Percentiles rank a stretch among this genome's conserved stretches.
Evolutionary conservation across 2,888 invertebrate species (phyloP).

Genomic region (Drosophila merina): DNA sequence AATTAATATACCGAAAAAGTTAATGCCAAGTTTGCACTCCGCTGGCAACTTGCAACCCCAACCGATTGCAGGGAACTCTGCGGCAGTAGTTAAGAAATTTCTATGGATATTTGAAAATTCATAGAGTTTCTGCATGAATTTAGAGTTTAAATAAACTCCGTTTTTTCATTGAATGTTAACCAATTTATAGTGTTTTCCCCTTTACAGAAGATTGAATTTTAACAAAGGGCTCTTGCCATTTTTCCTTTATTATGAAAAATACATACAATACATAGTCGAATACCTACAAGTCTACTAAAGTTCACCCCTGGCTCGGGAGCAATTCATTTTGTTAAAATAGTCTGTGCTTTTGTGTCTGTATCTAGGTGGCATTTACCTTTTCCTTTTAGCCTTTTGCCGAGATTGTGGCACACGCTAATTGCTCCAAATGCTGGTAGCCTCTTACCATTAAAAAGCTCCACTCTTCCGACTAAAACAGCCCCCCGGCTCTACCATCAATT

Average conservation of each 20-base stretch:
- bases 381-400: conserved; percentile 62
- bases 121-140: conserved; percentile 1
- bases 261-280: neutral
- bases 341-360: conserved; percentile 37
- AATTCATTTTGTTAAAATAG: conserved; percentile 55
- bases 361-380: conserved; percentile 56
- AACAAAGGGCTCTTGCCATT: neutral
- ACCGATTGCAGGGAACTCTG: conserved; percentile 46
- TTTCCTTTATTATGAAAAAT: neutral
- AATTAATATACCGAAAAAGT: conserved; percentile 82
- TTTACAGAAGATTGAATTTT: neutral
- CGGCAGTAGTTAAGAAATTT: conserved; percentile 10
- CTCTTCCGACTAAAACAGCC: neutral
- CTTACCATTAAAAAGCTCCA: conserved; percentile 29
- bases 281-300: conserved; percentile 4
- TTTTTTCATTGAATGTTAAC: neutral
- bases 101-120: conserved; percentile 1
- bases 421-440: conserved; percentile 57
- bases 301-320: conserved; percentile 15
- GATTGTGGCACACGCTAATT: conserved; percentile 75
- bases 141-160: neutral
- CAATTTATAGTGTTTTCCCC: neutral
- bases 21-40: conserved; percentile 58
- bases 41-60: conserved; percentile 11
- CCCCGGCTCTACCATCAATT: conserved; percentile 19